Conservation (phyloP, 2,797 vertebrate genomes). For the Hippopotamyrus pictus region DNA sequence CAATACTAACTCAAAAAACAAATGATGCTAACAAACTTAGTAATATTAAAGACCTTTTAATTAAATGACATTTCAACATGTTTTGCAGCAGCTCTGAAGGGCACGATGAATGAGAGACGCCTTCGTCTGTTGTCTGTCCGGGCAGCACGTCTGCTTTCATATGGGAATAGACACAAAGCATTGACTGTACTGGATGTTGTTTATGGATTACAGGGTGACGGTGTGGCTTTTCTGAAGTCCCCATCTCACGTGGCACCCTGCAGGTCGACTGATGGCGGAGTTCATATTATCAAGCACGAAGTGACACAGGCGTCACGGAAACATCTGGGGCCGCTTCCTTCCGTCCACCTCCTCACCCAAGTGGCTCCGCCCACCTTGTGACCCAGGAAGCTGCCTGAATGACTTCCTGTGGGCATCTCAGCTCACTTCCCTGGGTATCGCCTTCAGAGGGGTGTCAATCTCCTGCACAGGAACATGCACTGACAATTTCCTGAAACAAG, state of each 20-base stretch:
- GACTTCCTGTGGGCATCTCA: not conserved
- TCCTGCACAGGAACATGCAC: slow-evolving; percentile 6
- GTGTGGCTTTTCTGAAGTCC: not conserved
- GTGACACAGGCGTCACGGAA: not conserved
- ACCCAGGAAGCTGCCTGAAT: not conserved
- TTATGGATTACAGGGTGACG: not conserved
- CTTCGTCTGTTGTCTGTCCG: not conserved
- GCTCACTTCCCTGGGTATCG: not conserved
- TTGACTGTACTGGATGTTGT: not conserved
- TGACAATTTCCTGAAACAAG: slow-evolving; percentile 26
- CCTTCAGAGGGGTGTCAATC: slow-evolving; percentile 21
- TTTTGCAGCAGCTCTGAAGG: not conserved
- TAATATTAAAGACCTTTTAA: not conserved
- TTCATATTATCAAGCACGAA: not conserved
- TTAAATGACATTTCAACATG: not conserved
- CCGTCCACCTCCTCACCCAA: not conserved
- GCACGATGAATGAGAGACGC: not conserved
- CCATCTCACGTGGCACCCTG: not conserved
- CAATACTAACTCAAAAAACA: not conserved
- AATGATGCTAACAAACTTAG: not conserved
- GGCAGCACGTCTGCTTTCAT: not conserved
- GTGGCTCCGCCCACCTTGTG: not conserved
- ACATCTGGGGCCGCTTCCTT: not conserved
- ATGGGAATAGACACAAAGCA: not conserved
- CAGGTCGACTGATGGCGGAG: not conserved